Evolutionary conservation across 2,797 vertebrate genomes (phyloP), one percentile per base, ranked within the genome.

Genomic region (Rhodeus uyekii): DNA sequence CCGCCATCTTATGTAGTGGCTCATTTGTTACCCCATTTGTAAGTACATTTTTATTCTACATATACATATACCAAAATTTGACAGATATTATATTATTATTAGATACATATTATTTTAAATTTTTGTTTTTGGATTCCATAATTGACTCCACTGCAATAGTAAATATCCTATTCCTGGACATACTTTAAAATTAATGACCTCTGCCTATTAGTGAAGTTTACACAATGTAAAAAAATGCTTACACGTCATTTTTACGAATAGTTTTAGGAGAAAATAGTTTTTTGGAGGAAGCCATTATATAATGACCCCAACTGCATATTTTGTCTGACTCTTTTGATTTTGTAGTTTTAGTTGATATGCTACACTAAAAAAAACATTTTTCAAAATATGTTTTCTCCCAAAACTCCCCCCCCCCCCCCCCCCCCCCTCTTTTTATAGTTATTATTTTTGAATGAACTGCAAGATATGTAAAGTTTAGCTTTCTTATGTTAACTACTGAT

Each of bases 401-500:
- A 27, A 60, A 29, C 55, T n/a, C n/a, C n/a, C n/a, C n/a, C n/a
- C n/a, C n/a, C n/a, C n/a, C n/a, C n/a, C n/a, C n/a, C n/a, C n/a
- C n/a, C n/a, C n/a, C n/a, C n/a, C n/a, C n/a, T n/a, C n/a, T n/a
- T n/a, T n/a, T n/a, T n/a, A n/a, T n/a, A n/a, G 6, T 60, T 60
- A 24, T 60, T 29, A 29, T 60, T 13, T 60, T 60, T 5, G 55
- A 60, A 60, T 14, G 16, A 13, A 32, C 38, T 36, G 27, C 46
- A 60, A 74, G 27, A n/a, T n/a, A 12, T n/a, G 16, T 60, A 16
- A 60, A 29, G 50, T 58, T 65, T 53, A 92, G 13, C 87, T 90
- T 88, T 86, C 87, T 91, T 83, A 87, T 88, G 88, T 86, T 87
- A 89, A 58, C 72, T 78, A 67, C 64, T 72, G 61, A 84, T 50